Evolutionary conservation across 2,888 invertebrate genomes (phyloP), one percentile per base, ranked within the genome.

Genomic region (Parnassius apollo): DNA sequence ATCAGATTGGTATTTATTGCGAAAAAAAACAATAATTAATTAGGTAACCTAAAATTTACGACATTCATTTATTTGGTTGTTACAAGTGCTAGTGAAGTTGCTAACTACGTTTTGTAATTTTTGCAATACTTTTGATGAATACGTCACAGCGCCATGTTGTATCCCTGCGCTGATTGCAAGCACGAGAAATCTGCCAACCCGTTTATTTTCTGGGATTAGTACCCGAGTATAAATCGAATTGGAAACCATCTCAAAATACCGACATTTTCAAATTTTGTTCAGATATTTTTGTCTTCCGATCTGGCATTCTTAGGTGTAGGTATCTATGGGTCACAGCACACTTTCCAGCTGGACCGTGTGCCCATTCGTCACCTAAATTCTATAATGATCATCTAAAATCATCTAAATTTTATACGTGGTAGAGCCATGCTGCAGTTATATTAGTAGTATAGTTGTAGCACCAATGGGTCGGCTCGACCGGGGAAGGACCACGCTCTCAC

Each of bases 81-180:
- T 64, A 51, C 46, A 35, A 45, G 50, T 59, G 55, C 52, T 25
- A 42, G 4, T 42, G 18, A 49, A 60, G 25, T 64, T 60, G 42
- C 48, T 64, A 53, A 49, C 35, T 49, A 78, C 70, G 74, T 81
- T 77, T 79, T 76, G 74, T 73, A 72, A 72, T 81, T 82, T 89
- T 89, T 87, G 91, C 89, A 90, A 88, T 85, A 84, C 81, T 81
- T 82, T 82, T 85, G 83, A 84, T 82, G 87, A 83, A 88, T 87
- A 91, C 86, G 91, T 91, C 91, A 91, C 84, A 91, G 87, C 92
- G 92, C 92, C 92, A 92, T 92, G 91, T 92, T 92, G 92, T 92
- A 92, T 91, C 88, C 91, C 91, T 91, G 91, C 92, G 88, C 88
- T 91, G 91, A 91, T 91, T 90, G 92, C 92, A 91, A 91, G 91